These are phyloP conservation scores for Danaus melanippus DNA, from an alignment of 1,140 invertebrate genomes.

Conservation along the genomic window DNA sequence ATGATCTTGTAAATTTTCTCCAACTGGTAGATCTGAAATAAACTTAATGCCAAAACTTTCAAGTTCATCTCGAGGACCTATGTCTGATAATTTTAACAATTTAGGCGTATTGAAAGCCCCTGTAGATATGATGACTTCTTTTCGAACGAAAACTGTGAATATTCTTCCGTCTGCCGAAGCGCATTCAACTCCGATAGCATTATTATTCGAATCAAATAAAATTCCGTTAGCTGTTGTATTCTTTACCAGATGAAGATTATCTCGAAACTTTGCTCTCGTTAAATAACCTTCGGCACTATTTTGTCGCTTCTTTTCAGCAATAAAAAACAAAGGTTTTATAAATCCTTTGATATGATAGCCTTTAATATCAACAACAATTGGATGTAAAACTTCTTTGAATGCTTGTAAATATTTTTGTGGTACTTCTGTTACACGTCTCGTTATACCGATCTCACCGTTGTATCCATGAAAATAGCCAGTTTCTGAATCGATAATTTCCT, in stretches of 20 bases:
- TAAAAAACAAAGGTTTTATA: constrained; percentile 75
- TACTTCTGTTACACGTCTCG: background rate
- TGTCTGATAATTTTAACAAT: constrained; percentile 74
- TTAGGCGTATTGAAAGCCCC: constrained; percentile 66
- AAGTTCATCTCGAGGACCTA: constrained; percentile 70
- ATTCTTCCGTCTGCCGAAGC: constrained; percentile 26
- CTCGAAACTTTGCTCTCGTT: constrained; percentile 52
- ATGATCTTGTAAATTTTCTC: constrained; percentile 56
- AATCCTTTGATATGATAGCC: constrained; percentile 72
- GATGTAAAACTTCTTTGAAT: constrained; percentile 20
- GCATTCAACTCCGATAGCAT: constrained; percentile 76
- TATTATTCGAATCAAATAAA: constrained; percentile 65
- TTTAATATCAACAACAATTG: constrained; percentile 18
- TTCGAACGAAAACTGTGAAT: constrained; percentile 53
- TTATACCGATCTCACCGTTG: constrained; percentile 15
- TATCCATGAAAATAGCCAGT: constrained; percentile 15
- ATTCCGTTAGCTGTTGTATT: constrained; percentile 59
- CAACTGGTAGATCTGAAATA: constrained; percentile 72
- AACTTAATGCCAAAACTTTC: constrained; percentile 37
- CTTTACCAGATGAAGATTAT: constrained; percentile 63
- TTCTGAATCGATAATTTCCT: constrained; percentile 12
- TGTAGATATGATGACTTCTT: constrained; percentile 75
- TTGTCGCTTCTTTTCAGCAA: constrained; percentile 81
- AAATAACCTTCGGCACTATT: constrained; percentile 74
- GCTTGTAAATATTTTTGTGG: constrained; percentile 9